These are phyloP conservation scores for Accipiter cooperii DNA, from an alignment of 2,113 vertebrate species.

Conservation along the genomic window DNA sequence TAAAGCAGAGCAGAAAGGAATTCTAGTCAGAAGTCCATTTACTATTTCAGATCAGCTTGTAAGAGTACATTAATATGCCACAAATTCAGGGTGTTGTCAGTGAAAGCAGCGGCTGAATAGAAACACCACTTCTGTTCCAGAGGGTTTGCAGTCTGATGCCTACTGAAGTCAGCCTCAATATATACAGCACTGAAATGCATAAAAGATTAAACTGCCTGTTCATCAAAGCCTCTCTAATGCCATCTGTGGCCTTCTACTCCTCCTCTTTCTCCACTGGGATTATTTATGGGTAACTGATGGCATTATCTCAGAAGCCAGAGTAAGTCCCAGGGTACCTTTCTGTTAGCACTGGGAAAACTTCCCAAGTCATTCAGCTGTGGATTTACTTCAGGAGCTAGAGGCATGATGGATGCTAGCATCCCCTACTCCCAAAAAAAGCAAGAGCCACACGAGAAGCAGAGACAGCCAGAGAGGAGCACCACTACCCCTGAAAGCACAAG, in stretches of 20 bases:
- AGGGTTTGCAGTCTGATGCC: neutral
- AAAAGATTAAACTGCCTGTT: slow-evolving; percentile 61
- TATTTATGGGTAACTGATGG: slow-evolving; percentile 61
- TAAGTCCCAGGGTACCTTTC: slow-evolving; percentile 35
- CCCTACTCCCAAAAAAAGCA: neutral
- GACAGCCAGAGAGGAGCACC: neutral
- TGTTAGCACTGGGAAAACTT: slow-evolving; percentile 9
- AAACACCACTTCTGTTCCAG: neutral
- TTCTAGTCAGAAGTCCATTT: neutral
- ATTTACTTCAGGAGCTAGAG: neutral
- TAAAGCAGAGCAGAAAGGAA: neutral
- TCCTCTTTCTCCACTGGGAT: slow-evolving; percentile 42
- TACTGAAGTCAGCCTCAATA: slow-evolving; percentile 50
- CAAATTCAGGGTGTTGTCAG: neutral
- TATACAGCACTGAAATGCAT: slow-evolving; percentile 42
- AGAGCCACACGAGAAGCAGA: neutral
- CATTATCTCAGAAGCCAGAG: slow-evolving; percentile 48
- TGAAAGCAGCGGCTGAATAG: neutral
- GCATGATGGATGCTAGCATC: neutral
- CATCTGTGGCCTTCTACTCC: slow-evolving; percentile 58
- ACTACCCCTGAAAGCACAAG: neutral
- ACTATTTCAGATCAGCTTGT: neutral
- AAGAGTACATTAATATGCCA: neutral
- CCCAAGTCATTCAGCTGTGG: slow-evolving; percentile 22
- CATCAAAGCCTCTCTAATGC: slow-evolving; percentile 57